These are phyloP conservation scores for Antheraea yamamai DNA, from an alignment of 2,888 invertebrate species.

Conservation along the genomic window DNA sequence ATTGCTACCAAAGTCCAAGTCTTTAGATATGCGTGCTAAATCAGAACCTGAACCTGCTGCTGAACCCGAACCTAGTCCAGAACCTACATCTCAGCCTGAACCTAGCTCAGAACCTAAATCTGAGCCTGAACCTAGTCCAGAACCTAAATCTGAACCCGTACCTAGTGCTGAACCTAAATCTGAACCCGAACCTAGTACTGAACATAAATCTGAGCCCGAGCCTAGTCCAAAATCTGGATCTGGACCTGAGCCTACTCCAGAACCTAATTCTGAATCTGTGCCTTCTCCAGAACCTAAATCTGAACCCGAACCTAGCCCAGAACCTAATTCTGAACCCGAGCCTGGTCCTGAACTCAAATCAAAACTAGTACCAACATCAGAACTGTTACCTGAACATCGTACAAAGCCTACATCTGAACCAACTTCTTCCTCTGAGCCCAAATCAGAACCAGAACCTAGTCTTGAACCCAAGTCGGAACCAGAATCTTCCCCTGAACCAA, in stretches of 20 bases:
- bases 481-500: slow-evolving; percentile 56
- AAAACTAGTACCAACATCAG: slow-evolving; percentile 53
- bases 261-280: slow-evolving; percentile 56
- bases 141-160: slow-evolving; percentile 43
- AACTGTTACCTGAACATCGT: slow-evolving; percentile 40
- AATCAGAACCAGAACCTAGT: slow-evolving; percentile 55
- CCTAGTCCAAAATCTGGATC: slow-evolving; percentile 34
- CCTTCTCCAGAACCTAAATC: slow-evolving; percentile 38
- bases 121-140: slow-evolving; percentile 61
- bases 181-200: slow-evolving; percentile 57
- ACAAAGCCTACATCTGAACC: slow-evolving; percentile 57
- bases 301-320: slow-evolving; percentile 29
- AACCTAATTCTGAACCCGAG: slow-evolving; percentile 61
- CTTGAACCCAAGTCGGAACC: slow-evolving; percentile 38
- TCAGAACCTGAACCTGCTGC: slow-evolving; percentile 50
- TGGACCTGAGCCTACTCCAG: slow-evolving; percentile 46
- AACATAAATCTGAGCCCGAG: slow-evolving; percentile 44
- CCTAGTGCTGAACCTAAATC: slow-evolving; percentile 26
- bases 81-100: slow-evolving; percentile 49
- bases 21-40: slow-evolving; percentile 18
- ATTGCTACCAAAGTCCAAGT: slow-evolving; percentile 34
- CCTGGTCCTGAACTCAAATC: slow-evolving; percentile 56
- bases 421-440: slow-evolving; percentile 62
- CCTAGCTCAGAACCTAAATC: slow-evolving; percentile 57
- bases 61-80: slow-evolving; percentile 41